Evolutionary conservation across 1,140 invertebrate species (phyloP).

Genomic region (Maniola jurtina): DNA sequence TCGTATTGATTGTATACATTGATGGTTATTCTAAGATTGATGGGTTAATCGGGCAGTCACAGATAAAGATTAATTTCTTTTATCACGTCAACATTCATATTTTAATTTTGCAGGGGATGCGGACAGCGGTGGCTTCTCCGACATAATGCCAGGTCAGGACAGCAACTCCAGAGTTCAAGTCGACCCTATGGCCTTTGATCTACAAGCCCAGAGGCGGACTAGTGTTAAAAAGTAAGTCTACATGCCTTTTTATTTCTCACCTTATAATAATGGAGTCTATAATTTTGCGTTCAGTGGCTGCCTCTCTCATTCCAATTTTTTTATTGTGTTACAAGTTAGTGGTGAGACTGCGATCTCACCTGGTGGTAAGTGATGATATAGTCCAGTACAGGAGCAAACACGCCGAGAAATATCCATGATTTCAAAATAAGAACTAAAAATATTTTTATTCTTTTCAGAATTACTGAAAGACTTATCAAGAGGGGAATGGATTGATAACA

Average conservation of each 20-base stretch:
- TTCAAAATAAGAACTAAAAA: background rate
- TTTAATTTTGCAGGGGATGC: conserved; percentile 30
- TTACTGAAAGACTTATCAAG: conserved; percentile 38
- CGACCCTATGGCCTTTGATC: conserved; percentile 46
- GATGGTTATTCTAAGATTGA: too few relatives aligned
- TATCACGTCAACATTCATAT: too few relatives aligned
- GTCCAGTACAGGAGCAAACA: too few relatives aligned
- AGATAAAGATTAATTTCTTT: too few relatives aligned
- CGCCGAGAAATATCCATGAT: too few relatives aligned
- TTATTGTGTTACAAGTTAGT: too few relatives aligned
- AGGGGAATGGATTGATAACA: conserved; percentile 18
- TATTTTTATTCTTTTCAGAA: conserved; percentile 36
- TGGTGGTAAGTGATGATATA: too few relatives aligned
- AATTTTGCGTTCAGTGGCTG: too few relatives aligned
- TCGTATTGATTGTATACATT: too few relatives aligned
- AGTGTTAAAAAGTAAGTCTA: conserved; percentile 41
- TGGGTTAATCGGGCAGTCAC: too few relatives aligned
- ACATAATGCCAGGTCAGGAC: conserved; percentile 57
- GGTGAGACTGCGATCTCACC: too few relatives aligned
- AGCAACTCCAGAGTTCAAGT: conserved; percentile 56
- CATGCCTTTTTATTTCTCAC: conserved; percentile 6
- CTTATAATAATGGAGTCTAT: background rate
- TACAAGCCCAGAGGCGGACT: conserved; percentile 48
- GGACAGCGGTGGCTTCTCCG: conserved; percentile 54
- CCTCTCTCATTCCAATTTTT: too few relatives aligned